phyloP scores from a whole-genome alignment of 2,888 invertebrate species.

The Dolichomitus sp. region DNA sequence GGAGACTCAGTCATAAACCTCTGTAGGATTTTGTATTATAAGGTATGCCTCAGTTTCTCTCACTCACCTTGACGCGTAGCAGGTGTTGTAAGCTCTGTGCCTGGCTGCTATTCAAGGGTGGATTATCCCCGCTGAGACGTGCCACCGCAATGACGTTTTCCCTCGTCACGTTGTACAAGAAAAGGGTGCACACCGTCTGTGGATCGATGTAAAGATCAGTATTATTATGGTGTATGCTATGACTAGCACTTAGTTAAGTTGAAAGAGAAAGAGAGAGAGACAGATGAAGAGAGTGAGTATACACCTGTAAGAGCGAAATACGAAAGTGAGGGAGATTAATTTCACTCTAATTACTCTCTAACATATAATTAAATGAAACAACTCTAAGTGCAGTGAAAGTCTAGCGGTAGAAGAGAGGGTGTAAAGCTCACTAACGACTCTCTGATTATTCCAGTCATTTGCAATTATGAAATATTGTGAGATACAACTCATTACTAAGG shows the following conservation, averaged over 20 bases:
- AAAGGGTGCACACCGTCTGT: constrained; percentile 94
- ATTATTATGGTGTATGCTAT: constrained; percentile 36
- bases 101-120: constrained; percentile 85
- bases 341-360: constrained; percentile 33
- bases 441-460: constrained; percentile 31
- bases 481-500: background rate
- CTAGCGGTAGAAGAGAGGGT: background rate
- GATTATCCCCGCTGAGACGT: constrained; percentile 90
- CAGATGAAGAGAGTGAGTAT: background rate
- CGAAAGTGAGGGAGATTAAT: constrained; percentile 27
- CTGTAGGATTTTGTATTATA: background rate
- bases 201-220: constrained; percentile 53
- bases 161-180: constrained; percentile 94
- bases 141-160: constrained; percentile 96
- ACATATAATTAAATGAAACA: constrained; percentile 48
- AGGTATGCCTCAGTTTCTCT: constrained; percentile 25
- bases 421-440: constrained; percentile 35
- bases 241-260: background rate
- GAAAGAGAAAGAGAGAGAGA: background rate
- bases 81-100: constrained; percentile 87
- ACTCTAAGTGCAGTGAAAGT: constrained; percentile 18
- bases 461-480: constrained; percentile 20
- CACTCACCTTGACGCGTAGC: constrained; percentile 86
- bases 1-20: background rate
- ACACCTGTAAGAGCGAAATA: constrained; percentile 13